A percentile compares a stretch with the other conserved stretches of the same genome.
phyloP scores from a whole-genome alignment of 2,888 invertebrate species.

The Aphodius sticticus region DNA sequence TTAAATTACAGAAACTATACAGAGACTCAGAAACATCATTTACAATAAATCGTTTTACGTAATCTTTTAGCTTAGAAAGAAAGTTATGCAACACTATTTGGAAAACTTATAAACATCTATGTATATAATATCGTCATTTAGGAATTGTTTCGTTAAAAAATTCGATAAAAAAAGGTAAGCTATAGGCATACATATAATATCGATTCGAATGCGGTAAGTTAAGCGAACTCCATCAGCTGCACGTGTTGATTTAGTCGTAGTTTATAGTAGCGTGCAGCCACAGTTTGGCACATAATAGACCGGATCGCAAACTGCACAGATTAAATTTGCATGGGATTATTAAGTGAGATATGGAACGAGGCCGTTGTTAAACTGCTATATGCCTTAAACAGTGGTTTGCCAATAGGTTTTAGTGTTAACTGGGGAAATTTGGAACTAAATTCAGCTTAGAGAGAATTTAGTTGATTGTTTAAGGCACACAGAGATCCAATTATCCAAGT shows the following conservation, averaged over 20 bases:
- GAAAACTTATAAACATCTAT: too few relatives aligned
- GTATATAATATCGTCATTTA: too few relatives aligned
- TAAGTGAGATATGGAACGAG: not conserved
- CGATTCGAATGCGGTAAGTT: not conserved
- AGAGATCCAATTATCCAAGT: not conserved
- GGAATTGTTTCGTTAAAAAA: too few relatives aligned
- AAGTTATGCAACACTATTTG: too few relatives aligned
- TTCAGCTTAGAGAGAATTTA: too few relatives aligned
- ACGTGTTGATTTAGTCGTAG: not conserved
- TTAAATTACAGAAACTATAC: too few relatives aligned
- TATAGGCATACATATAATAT: not conserved
- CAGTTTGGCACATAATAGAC: not conserved
- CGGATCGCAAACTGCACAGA: not conserved
- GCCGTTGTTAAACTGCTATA: not conserved
- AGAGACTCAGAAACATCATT: too few relatives aligned
- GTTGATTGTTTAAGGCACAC: not conserved
- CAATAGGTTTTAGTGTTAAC: not conserved
- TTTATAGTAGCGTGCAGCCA: not conserved
- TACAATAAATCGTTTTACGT: too few relatives aligned
- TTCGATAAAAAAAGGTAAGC: too few relatives aligned
- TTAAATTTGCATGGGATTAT: slow-evolving; percentile 4
- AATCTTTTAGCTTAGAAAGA: too few relatives aligned
- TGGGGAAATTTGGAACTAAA: too few relatives aligned
- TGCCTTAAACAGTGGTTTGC: not conserved
- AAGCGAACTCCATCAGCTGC: not conserved